A percentile compares a stretch with the other conserved stretches of the same genome.
Conservation (phyloP, 2,113 vertebrate genomes). For the Neolamprologus tretocephalus region DNA sequence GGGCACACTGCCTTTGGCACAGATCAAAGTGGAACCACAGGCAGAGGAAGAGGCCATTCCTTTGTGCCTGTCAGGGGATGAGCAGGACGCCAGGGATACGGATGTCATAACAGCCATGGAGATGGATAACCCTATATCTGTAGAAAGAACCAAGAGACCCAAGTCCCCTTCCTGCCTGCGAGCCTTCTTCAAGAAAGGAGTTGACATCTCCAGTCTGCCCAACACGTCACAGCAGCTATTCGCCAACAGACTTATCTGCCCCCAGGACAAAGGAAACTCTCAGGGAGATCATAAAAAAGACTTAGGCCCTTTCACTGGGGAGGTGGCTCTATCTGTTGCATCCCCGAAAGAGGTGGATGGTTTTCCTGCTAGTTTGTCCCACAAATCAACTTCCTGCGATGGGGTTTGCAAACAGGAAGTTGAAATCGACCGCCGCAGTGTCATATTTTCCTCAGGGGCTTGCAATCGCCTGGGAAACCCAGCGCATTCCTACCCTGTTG, state of each 20-base stretch:
- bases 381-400: slow-evolving; percentile 84
- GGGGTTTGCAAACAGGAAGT: slow-evolving; percentile 90
- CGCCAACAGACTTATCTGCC: slow-evolving; percentile 83
- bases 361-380: slow-evolving; percentile 82
- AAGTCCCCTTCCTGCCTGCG: slow-evolving; percentile 84
- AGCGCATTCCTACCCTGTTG: slow-evolving; percentile 87
- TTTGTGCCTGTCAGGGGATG: slow-evolving; percentile 88
- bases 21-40: slow-evolving; percentile 89
- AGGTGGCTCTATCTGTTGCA: slow-evolving; percentile 78
- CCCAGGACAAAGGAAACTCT: slow-evolving; percentile 92
- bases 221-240: slow-evolving; percentile 87
- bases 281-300: slow-evolving; percentile 98
- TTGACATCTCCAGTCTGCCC: slow-evolving; percentile 78
- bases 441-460: slow-evolving; percentile 94
- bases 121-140: slow-evolving; percentile 75
- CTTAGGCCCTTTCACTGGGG: slow-evolving; percentile 84
- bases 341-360: slow-evolving; percentile 83
- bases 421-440: slow-evolving; percentile 92
- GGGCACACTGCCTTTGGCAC: slow-evolving; percentile 74
- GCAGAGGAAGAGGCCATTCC: slow-evolving; percentile 83
- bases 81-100: slow-evolving; percentile 80
- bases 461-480: slow-evolving; percentile 87
- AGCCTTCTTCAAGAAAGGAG: slow-evolving; percentile 84
- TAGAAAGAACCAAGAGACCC: slow-evolving; percentile 75
- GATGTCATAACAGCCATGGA: slow-evolving; percentile 84